Evolutionary conservation across 2,113 vertebrate species (phyloP).

Genomic region (Rousettus leschenaultii): DNA sequence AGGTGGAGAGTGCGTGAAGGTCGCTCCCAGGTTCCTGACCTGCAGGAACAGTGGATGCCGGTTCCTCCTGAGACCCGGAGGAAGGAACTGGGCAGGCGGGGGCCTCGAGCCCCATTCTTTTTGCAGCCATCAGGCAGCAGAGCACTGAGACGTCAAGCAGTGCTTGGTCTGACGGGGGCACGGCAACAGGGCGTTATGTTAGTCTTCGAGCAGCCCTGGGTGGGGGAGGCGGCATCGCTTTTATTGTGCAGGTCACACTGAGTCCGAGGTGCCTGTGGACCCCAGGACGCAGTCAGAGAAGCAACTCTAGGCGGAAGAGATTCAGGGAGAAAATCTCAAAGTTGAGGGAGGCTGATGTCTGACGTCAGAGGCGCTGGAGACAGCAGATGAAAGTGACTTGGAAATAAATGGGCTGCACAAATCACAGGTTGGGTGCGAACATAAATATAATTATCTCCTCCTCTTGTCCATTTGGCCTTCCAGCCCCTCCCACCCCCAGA

Average conservation of each 20-base stretch:
- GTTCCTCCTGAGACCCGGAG: background rate
- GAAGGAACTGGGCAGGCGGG: background rate
- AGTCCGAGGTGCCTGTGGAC: background rate
- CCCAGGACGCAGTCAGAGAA: accelerated
- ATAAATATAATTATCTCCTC: background rate
- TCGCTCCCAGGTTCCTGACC: background rate
- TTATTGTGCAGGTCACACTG: accelerated
- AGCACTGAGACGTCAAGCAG: no score
- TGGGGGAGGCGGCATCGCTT: no score
- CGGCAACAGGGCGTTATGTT: background rate
- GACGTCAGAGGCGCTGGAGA: no score
- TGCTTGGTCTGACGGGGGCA: no score
- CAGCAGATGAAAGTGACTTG: background rate
- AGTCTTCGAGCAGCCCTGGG: background rate
- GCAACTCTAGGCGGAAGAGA: background rate
- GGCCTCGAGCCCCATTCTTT: background rate
- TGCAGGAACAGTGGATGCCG: background rate
- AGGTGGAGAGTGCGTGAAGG: background rate
- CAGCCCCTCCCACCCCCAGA: background rate
- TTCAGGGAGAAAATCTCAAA: background rate
- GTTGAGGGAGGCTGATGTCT: background rate
- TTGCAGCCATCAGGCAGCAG: background rate
- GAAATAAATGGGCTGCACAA: background rate
- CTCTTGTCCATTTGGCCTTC: background rate
- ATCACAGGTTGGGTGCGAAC: background rate